phyloP scores from a whole-genome alignment of 2,888 invertebrate genomes.

The Harpagoxenus sublaevis region DNA sequence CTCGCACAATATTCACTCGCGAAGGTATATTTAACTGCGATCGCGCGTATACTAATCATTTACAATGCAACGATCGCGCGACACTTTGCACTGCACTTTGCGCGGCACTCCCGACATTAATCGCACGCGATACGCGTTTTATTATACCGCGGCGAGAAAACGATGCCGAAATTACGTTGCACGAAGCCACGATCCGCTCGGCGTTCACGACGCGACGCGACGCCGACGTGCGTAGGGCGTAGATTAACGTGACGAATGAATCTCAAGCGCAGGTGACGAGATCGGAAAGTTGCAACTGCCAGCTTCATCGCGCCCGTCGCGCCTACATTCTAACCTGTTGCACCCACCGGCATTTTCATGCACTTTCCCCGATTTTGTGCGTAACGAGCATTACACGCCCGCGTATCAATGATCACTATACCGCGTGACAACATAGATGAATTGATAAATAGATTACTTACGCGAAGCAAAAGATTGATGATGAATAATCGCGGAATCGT shows the following conservation, averaged over 20 bases:
- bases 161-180: background rate
- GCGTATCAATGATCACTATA: background rate
- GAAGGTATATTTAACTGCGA: background rate
- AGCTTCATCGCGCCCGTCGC: background rate
- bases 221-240: background rate
- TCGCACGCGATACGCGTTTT: background rate
- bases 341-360: background rate
- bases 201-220: background rate
- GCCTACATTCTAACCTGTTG: background rate
- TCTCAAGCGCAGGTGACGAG: background rate
- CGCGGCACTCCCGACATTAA: background rate
- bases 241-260: background rate
- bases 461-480: background rate
- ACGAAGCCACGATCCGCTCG: background rate
- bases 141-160: background rate
- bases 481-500: background rate
- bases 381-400: too few species aligned
- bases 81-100: background rate
- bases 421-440: too few species aligned
- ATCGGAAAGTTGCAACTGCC: background rate
- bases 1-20: background rate
- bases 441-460: background rate
- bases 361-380: background rate
- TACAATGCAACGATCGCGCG: background rate
- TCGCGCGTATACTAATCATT: background rate